Conservation (phyloP, 2,797 vertebrate species). For the Serranus cabrilla region DNA sequence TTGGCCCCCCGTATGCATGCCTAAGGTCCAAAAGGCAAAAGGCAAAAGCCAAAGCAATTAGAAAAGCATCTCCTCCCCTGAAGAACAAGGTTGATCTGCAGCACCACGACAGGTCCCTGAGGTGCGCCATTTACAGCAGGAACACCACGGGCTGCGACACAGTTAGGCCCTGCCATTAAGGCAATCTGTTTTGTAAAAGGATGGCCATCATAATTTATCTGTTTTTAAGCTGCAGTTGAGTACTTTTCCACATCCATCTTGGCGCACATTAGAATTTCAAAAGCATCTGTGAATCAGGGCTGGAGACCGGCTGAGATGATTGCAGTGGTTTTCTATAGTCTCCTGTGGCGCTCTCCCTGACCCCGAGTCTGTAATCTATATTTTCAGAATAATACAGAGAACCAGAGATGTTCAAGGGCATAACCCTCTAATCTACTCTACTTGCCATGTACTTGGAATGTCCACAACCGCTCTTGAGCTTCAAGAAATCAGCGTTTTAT, state of each 20-base stretch:
- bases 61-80: constrained; percentile 68
- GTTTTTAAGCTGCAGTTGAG: constrained; percentile 73
- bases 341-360: constrained; percentile 71
- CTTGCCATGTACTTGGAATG: constrained; percentile 69
- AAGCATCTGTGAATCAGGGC: constrained; percentile 67
- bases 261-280: constrained; percentile 77
- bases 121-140: constrained; percentile 53
- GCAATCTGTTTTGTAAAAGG: constrained; percentile 65
- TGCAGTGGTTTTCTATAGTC: constrained; percentile 79
- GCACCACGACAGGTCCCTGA: constrained; percentile 52
- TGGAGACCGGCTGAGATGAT: constrained; percentile 72
- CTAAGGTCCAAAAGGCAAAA: constrained; percentile 56
- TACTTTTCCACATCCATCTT: constrained; percentile 74
- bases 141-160: constrained; percentile 30
- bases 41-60: constrained; percentile 77
- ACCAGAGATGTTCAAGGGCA: constrained; percentile 80
- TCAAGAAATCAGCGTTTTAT: constrained; percentile 44
- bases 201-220: constrained; percentile 63
- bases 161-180: constrained; percentile 50
- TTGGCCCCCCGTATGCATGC: constrained; percentile 22
- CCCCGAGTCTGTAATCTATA: constrained; percentile 82
- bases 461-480: constrained; percentile 60
- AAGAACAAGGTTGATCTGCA: constrained; percentile 54
- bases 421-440: constrained; percentile 83
- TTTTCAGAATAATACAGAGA: constrained; percentile 83